Evolutionary conservation across 2,888 invertebrate species (phyloP).

Genomic region (Limnephilus lunatus): DNA sequence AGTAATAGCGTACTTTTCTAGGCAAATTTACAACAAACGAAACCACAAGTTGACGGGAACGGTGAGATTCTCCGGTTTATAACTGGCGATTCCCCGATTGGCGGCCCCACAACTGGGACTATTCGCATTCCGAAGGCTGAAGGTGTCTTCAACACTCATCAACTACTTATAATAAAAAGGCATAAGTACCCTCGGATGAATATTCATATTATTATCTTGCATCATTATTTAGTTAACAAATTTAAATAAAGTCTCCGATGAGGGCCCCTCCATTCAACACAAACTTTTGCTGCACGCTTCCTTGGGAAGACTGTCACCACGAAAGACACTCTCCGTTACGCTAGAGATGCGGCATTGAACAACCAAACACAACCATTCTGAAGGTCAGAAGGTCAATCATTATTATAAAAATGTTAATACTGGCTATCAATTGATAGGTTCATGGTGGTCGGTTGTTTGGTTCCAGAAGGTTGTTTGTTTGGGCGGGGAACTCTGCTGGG

Average conservation of each 20-base stretch:
- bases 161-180: constrained; percentile 12
- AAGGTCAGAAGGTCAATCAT: not conserved
- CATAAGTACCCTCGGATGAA: not conserved
- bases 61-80: not conserved
- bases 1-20: constrained; percentile 40
- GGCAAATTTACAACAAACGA: not conserved
- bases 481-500: not conserved
- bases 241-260: not conserved
- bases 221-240: not conserved
- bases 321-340: not conserved
- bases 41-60: not conserved
- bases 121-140: not conserved
- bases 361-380: not conserved
- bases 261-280: not conserved
- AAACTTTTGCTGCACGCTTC: not conserved
- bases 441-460: not conserved
- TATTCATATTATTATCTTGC: not conserved
- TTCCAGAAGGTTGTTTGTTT: not conserved
- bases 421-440: not conserved
- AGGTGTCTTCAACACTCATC: not conserved
- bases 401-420: constrained; percentile 25
- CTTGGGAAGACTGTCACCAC: not conserved
- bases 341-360: not conserved
- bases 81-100: not conserved
- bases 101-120: not conserved